Evolutionary conservation across 2,888 invertebrate genomes (phyloP).

Genomic region (Saturnia japonica): DNA sequence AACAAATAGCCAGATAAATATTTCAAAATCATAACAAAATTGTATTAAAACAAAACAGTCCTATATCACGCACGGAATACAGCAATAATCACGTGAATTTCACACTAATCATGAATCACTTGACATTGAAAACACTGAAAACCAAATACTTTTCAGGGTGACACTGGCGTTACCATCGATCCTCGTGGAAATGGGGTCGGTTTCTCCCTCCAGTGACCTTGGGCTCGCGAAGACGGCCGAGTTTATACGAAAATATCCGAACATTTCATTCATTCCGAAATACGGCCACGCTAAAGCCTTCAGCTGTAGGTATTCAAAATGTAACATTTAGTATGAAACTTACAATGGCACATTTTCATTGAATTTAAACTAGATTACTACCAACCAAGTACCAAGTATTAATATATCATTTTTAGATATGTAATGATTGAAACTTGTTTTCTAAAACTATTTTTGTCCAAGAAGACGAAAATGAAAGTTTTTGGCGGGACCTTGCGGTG

Average conservation of each 20-base stretch:
- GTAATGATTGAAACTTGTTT: no score
- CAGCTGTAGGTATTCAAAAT: conserved; percentile 21
- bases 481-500: no score
- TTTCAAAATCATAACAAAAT: neutral
- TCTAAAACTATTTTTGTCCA: no score
- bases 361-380: neutral
- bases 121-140: conserved; percentile 77
- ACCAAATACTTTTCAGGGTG: conserved; percentile 60
- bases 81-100: conserved; percentile 59
- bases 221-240: conserved; percentile 60
- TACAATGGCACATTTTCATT: neutral
- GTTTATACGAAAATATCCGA: conserved; percentile 58
- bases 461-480: no score
- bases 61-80: conserved; percentile 69
- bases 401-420: no score
- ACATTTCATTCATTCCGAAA: conserved; percentile 66
- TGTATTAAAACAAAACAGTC: conserved; percentile 37
- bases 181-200: conserved; percentile 72
- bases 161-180: conserved; percentile 76
- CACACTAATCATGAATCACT: conserved; percentile 63
- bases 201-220: conserved; percentile 62
- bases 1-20: no score
- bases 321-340: neutral
- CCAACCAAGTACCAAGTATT: no score
- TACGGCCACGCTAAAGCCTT: conserved; percentile 46